Evolutionary conservation across 2,888 invertebrate species (phyloP), one percentile per base, ranked within the genome.

Genomic region (Himalopsyche kuldschensis): DNA sequence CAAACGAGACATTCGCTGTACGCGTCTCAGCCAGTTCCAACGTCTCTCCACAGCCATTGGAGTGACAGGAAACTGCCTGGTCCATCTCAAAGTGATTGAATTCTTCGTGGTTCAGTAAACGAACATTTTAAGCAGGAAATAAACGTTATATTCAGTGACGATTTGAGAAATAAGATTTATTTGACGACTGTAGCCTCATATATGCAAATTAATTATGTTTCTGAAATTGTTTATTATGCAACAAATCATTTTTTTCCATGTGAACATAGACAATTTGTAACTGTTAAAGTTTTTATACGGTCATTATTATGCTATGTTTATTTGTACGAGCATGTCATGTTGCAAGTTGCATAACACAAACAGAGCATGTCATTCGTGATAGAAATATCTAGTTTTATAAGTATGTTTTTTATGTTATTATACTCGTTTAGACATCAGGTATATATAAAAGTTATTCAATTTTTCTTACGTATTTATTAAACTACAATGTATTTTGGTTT

Each of bases 301-400:
- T 76, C 32, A 81, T 77, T 48, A 81, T 55, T 81, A 76, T 48
- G 41, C 15, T 35, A 46, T 35, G 20, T 48, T 75, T 69, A 30
- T 48, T 75, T 69, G 11, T 30, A 69, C 30, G 24, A 4, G 27
- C 30, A 24, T 15, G 20, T 30, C 55, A 55, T 81, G 75, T 48
- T 77, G 55, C 47, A 47, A 76, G 81, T 81, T 81, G 77, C 81
- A 77, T 63, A 76, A 81, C 76, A 48, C 24, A 81, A 81, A 81
- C 77, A 81, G 81, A 81, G 81, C 81, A 81, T 81, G 81, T 81
- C 81, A 77, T 31, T 77, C 77, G 81, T 77, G 81, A 31, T 81
- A 27, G 77, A 48, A 77, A 41, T 81, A 77, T 76, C 31, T 24
- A 30, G 31, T 81, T 81, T 31, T 46, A 75, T 80, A 75, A 20